Evolutionary conservation across 2,797 vertebrate species (phyloP).

Genomic region (Phoebastria nigripes): DNA sequence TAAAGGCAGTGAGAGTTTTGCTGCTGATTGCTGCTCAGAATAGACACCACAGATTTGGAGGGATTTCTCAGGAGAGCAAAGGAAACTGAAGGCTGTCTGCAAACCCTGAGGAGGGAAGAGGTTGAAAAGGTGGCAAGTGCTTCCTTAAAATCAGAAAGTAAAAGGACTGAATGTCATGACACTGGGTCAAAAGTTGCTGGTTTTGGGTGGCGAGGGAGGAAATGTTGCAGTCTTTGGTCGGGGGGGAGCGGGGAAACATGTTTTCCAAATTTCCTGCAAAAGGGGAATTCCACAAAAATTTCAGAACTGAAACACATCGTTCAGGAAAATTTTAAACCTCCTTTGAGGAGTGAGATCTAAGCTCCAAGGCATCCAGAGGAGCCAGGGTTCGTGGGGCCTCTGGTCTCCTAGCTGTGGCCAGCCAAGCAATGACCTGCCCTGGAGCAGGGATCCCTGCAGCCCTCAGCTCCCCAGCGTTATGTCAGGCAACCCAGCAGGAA

Average conservation of each 20-base stretch:
- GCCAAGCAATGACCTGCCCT: not conserved
- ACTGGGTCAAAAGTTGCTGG: not conserved
- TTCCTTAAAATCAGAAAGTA: not conserved
- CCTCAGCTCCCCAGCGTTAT: not conserved
- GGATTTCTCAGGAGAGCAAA: not conserved
- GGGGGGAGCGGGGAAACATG: fast-evolving
- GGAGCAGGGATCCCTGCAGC: not conserved
- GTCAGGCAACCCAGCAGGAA: not conserved
- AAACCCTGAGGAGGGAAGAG: not conserved
- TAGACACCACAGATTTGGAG: fast-evolving
- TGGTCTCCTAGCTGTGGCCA: not conserved
- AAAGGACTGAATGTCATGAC: not conserved
- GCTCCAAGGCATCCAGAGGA: not conserved
- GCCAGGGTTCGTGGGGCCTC: not conserved
- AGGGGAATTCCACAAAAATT: not conserved
- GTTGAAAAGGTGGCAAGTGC: not conserved
- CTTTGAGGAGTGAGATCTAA: not conserved
- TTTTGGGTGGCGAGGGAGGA: not conserved
- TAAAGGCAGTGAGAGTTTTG: not conserved
- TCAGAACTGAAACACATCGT: not conserved
- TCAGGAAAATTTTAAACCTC: not conserved
- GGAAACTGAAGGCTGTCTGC: not conserved
- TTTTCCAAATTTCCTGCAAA: not conserved
- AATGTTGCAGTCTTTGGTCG: not conserved
- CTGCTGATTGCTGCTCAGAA: not conserved